Evolutionary conservation across 2,888 invertebrate genomes (phyloP), one percentile per base, ranked within the genome.

Genomic region (Octonoba sinensis): DNA sequence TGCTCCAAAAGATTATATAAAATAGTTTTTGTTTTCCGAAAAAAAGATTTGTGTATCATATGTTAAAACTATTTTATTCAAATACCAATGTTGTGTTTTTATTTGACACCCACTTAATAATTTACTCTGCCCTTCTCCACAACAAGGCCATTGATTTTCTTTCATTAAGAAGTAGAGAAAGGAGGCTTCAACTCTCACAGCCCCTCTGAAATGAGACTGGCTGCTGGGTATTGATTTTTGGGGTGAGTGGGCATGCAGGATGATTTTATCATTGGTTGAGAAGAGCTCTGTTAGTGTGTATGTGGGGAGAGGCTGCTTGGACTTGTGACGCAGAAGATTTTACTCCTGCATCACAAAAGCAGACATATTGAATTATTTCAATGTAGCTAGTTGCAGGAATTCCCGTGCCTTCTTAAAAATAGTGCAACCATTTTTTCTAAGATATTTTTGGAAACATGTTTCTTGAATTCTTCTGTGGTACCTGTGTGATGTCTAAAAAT

Each of bases 211-310:
- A 54, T 60, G 56, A 24, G 46, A 66, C 59, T 59, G 49, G 65
- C 57, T 72, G 72, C 73, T 69, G 62, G 56, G 73, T 79, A 79
- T 79, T 79, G 79, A 79, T 79, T 79, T 79, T 79, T 79, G 60
- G 79, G 79, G 79, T 73, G 79, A 79, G 79, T 79, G 79, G 79
- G 79, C 79, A 72, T 79, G 62, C 67, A 79, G 69, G 79, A 73
- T 67, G 79, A 73, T 79, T 79, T 72, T 73, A 73, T 73, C 27
- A 79, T 79, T 79, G 79, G 79, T 73, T 62, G 73, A 69, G 65
- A 59, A 56, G 59, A 49, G 62, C 46, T 62, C 60, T 60, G 59
- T 66, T 59, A 24, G 56, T 66, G 44, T 78, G 36, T 65, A 36
- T 67, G 65, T 47, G 66, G 57, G 78, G 59, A 57, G 67, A 62